Percentiles rank a stretch among this genome's conserved stretches.
Evolutionary conservation across 2,888 invertebrate genomes (phyloP).

Genomic region (Mayetiola destructor): DNA sequence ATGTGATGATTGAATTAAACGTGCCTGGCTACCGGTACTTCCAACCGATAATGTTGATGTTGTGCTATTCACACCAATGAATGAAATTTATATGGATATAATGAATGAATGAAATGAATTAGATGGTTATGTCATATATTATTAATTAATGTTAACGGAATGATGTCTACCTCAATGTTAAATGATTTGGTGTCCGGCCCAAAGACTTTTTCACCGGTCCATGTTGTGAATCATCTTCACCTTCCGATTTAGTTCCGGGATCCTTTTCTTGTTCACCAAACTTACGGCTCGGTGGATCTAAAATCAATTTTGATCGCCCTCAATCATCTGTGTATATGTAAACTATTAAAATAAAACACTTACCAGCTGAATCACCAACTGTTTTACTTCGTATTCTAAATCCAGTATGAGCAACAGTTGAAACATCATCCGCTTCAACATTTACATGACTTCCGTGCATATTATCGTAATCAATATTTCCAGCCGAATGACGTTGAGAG

Average conservation of each 20-base stretch:
- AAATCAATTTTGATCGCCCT: background rate
- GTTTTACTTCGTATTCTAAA: slow-evolving; percentile 82
- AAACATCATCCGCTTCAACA: slow-evolving; percentile 52
- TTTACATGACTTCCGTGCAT: slow-evolving; percentile 59
- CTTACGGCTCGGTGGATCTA: slow-evolving; percentile 29
- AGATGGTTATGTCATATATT: background rate
- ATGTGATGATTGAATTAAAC: slow-evolving; percentile 85
- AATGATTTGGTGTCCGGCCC: slow-evolving; percentile 84
- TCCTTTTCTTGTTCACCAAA: slow-evolving; percentile 44
- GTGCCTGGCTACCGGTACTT: slow-evolving; percentile 84
- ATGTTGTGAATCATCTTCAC: slow-evolving; percentile 66
- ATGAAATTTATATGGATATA: background rate
- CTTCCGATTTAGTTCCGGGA: slow-evolving; percentile 71
- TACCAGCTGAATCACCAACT: slow-evolving; percentile 50
- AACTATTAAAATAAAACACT: background rate
- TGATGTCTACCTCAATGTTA: slow-evolving; percentile 59
- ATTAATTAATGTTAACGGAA: background rate
- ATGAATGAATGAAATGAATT: background rate
- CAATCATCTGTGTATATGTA: too few species aligned
- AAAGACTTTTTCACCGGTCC: slow-evolving; percentile 49
- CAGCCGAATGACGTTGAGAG: slow-evolving; percentile 65
- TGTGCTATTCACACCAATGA: slow-evolving; percentile 46
- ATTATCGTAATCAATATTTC: slow-evolving; percentile 74
- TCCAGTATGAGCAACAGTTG: slow-evolving; percentile 34
- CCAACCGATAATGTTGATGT: slow-evolving; percentile 88